Base-by-base conservation (phyloP, 2,888 invertebrate species). In the Herminia tarsipennalis region DNA sequence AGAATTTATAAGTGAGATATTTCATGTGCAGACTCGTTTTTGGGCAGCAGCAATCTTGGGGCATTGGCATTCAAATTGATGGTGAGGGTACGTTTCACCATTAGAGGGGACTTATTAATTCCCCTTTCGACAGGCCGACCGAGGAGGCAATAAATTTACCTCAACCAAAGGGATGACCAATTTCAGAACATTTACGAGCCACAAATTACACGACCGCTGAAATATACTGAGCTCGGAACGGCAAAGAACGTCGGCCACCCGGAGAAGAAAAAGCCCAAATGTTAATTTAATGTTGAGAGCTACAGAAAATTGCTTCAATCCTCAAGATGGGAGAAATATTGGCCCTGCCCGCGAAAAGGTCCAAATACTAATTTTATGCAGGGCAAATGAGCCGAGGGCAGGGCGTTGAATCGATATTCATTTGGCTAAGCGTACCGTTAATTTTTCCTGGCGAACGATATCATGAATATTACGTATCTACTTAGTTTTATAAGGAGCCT, bases 91-190 rank as follows among this genome's bases (percentile, higher is more conserved):
- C 88, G 87, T 87, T 90, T 88, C 86, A 88, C 86, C 91, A 91
- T 91, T 91, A 91, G 85, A 85, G 85, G 84, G 88, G 88, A 85
- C 90, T 90, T 91, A 91, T 90, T 90, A 90, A 91, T 91, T 91
- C 86, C 88, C 88, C 88, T 91, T 91, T 91, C 90, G 90, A 90
- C 90, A 90, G 88, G 83, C 88, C 88, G 83, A 83, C 88, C 89
- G 89, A 88, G 86, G 77, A 86, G 86, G 85, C 89, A 82, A 90
- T 91, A 91, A 91, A 91, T 91, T 90, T 86, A 85, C 88, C 89
- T 88, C 89, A 84, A 87, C 90, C 91, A 88, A 90, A 91, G 89
- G 91, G 90, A 91, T 91, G 90, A 91, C 91, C 91, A 91, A 91
- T 91, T 91, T 91, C 89, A 86, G 90, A 90, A 89, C 91, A 90